Percentiles rank a stretch among this genome's conserved stretches.
These are phyloP conservation scores for Panurus biarmicus DNA, from an alignment of 2,113 vertebrate species.

Conservation along the genomic window DNA sequence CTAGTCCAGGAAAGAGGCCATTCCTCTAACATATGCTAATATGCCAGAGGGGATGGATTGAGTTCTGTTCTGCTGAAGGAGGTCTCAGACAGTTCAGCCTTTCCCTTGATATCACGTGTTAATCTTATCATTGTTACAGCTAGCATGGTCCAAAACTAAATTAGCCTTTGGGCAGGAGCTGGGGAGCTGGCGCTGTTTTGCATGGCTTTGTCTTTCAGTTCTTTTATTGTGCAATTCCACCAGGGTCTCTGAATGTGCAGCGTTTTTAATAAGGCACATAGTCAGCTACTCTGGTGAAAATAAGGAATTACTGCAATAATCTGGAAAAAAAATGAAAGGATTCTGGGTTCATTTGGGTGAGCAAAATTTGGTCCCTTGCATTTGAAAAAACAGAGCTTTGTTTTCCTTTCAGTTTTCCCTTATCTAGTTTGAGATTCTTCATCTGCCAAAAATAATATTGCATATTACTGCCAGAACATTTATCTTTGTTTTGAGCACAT, in stretches of 20 bases:
- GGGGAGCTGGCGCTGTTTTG: neutral
- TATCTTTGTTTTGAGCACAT: conserved; percentile 35
- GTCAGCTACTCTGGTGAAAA: neutral
- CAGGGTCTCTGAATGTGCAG: neutral
- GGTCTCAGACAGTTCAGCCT: neutral
- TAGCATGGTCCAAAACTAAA: conserved; percentile 5
- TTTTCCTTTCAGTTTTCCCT: conserved; percentile 33
- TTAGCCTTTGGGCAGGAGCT: conserved; percentile 12
- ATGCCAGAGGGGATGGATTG: neutral
- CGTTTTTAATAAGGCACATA: neutral
- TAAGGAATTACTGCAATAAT: neutral
- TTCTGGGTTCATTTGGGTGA: neutral
- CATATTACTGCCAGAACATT: conserved; percentile 46
- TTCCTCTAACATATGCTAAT: conserved; percentile 2
- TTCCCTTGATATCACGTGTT: conserved; percentile 23
- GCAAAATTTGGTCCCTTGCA: neutral
- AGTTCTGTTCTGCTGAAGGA: neutral
- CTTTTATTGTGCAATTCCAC: neutral
- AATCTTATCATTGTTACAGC: conserved; percentile 5
- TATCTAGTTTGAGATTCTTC: conserved; percentile 51
- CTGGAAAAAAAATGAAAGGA: neutral
- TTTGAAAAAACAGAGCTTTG: neutral
- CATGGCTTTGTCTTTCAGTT: neutral
- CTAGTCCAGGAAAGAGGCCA: neutral
- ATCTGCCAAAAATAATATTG: conserved; percentile 58